Evolutionary conservation across 2,888 invertebrate genomes (phyloP), one percentile per base, ranked within the genome.

Genomic region (Gymnocheta viridis): DNA sequence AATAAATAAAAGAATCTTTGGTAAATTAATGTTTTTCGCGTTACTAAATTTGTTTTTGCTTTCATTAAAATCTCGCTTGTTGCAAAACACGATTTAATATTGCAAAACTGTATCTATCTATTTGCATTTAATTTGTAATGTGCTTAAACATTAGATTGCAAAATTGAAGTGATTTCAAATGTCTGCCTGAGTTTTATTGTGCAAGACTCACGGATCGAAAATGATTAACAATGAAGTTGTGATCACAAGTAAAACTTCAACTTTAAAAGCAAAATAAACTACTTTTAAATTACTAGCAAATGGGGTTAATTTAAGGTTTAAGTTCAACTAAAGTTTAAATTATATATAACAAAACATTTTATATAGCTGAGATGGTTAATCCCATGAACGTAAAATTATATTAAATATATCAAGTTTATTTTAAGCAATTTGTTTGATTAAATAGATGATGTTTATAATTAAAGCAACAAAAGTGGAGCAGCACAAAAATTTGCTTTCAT

Each of bases 121-220:
- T 72, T 35, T 62, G 27, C 27, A 47, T 49, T 60, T 27, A 24
- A 49, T 73, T 60, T 73, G 12, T 17, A 38, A 14, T 24, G 14
- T 60, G 32, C 9, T 69, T 29, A 7, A 64, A 35, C 22, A 41
- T 38, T 62, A 41, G 41, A 38, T 51, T 41, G 32, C 44, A 44
- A 54, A 56, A 56, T 62, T 62, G 9, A 62, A 44, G 27, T 78
- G 24, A 70, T 78, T 54, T 10, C 17, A 78, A 70, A 70, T 62
- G 70, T 78, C 35, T 70, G 38, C 7, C 24, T 62, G 17, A 29
- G n/a, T 41, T 38, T 29, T 60, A 29, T 78, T 69, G 60, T 17
- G 10, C 51, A 69, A 78, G 51, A 69, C 69, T 58, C 60, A 10
- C n/a, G 19, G 19, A 12, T 5, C 7, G 19, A 29, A 19, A 62